Base-by-base conservation (phyloP, 2,113 vertebrate species). In the Gambusia holbrooki region DNA sequence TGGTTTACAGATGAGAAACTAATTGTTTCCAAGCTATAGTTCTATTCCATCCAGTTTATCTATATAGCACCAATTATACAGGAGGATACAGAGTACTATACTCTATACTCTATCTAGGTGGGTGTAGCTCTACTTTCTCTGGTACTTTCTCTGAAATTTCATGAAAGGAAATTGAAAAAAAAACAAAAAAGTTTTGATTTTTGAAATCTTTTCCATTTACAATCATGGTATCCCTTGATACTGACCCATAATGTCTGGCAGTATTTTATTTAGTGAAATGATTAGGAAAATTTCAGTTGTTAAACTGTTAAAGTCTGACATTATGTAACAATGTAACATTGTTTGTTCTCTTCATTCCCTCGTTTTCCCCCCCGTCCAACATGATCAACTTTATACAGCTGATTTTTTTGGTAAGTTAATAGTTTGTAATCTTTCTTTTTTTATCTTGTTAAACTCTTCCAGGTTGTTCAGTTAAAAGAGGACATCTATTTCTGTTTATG, bases 321-420 rank as follows among this genome's bases (percentile, higher is more conserved):
- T 77, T 62, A 84, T 45, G 1, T 73, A 19, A 7, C 15, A 17
- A 48, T 48, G 15, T 48, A 19, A 48, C 15, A 48, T 19, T 48
- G 4, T 17, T 19, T 17, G 45, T 48, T 48, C 5, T 48, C 14
- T 6, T 17, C 1, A 17, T 5, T 48, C 45, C 17, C 45, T 48
- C 5, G 1, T 48, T 5, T 48, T 48, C 17, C 13, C 1, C 1
- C 51, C 33, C 40, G 69, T 35, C 81, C 76, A 74, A 86, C 74
- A 30, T 69, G 73, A 82, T 54, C 71, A 32, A 74, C 74, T 74
- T 42, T 5, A 2, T 37, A 60, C 85, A 91, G 90, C 86, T n/a
- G 92, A 93, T 63, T 80, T 91, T 0, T 88, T 89, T 11, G 92
- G 90, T 93, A 58, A 90, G 90, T 87, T 2, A 15, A 65, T 35